Base-by-base conservation (phyloP, 2,888 invertebrate species). In the Cremastinae sp. region DNA sequence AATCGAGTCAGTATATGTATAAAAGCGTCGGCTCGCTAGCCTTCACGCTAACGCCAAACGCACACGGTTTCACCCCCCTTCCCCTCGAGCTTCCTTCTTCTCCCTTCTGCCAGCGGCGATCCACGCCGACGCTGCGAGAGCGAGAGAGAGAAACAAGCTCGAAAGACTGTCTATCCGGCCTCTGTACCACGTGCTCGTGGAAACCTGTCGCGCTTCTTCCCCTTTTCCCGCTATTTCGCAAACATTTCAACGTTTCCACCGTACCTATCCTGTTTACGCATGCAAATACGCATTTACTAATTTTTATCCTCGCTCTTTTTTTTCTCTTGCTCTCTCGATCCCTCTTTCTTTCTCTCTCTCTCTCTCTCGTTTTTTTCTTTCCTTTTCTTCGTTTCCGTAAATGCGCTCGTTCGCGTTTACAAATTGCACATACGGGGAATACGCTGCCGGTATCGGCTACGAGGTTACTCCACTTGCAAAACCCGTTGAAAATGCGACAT, bases 131-230 rank as follows among this genome's bases (percentile, higher is more conserved):
- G 51, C 61, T 53, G 43, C 69, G 16, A 58, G 56, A 58, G 47
- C 16, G 45, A 36, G 56, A 47, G 28, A n/a, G 41, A 41, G 41
- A 53, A 34, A 65, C 51, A 41, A 38, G 28, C 22, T 53, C 43
- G 34, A 20, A 10, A 58, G 20, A 70, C 66, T 70, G 81, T 71
- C 75, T 78, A 54, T 53, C 71, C 64, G 74, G 62, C 65, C 75
- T 75, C 79, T 78, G 69, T 79, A 78, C 78, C 79, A 81, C 79
- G 80, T 80, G 79, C 79, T 73, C 80, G 64, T 76, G 81, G 84
- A 83, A 86, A 86, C 86, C 84, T 86, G 86, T 86, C 86, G 86
- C 83, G 82, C 82, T 81, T 77, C 74, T 80, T 62, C 61, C 51
- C 76, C 28, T 59, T 76, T 69, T 59, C 41, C 4, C 76, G 72